Evolutionary conservation across 2,113 vertebrate genomes (phyloP).

Genomic region (Pollimyrus isidori): DNA sequence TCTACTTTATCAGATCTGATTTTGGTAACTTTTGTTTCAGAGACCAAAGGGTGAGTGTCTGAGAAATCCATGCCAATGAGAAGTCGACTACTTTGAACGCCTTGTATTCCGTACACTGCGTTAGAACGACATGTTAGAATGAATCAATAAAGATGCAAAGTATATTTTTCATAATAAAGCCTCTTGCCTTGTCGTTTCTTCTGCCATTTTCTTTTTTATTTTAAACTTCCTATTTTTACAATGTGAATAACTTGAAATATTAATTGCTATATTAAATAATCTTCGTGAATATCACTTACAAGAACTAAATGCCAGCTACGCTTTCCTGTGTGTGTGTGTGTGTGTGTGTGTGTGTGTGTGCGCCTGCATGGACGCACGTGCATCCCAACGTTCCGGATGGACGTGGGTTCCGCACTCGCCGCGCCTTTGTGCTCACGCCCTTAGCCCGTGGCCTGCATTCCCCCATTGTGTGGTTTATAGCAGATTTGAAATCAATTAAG

Average conservation of each 20-base stretch:
- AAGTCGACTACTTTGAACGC: neutral
- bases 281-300: neutral
- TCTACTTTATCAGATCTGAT: neutral
- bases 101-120: neutral
- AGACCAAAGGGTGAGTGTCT: neutral
- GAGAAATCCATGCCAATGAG: neutral
- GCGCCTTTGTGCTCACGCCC: slow-evolving; percentile 14
- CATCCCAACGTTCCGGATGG: neutral
- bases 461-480: slow-evolving; percentile 63
- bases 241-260: neutral
- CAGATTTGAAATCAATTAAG: slow-evolving; percentile 78
- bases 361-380: neutral
- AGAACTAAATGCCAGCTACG: neutral
- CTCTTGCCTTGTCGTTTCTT: neutral
- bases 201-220: neutral
- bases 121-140: neutral
- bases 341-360: neutral
- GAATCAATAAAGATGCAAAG: neutral
- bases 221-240: neutral
- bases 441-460: slow-evolving; percentile 45
- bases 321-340: neutral
- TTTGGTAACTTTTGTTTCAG: neutral
- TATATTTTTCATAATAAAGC: neutral
- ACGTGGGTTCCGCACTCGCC: neutral
- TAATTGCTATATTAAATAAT: neutral